Conservation (phyloP, 1,140 invertebrate species). For the Macrobrachium nipponense region DNA sequence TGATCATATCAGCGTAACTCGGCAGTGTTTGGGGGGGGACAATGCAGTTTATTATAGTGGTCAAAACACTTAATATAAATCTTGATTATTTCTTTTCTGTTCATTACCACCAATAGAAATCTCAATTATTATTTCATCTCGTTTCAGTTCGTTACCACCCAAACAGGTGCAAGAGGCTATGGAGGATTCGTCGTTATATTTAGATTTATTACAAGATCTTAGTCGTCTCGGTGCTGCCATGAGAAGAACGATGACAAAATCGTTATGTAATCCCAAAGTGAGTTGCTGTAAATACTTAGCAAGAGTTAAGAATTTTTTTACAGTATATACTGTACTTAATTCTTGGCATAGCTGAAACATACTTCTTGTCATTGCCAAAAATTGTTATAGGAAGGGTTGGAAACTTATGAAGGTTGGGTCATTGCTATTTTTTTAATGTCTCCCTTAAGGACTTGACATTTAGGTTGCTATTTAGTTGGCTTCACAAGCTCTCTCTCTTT, state of each 20-base stretch:
- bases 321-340: background rate
- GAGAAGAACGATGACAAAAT: constrained; percentile 90
- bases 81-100: background rate
- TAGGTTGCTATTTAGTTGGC: no score
- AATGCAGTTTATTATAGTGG: no score
- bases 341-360: background rate
- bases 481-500: no score
- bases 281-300: background rate
- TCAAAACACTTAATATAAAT: background rate
- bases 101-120: background rate
- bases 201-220: constrained; percentile 90
- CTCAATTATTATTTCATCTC: background rate
- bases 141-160: constrained; percentile 17
- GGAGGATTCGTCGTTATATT: constrained; percentile 81
- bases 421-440: no score
- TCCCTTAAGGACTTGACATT: no score
- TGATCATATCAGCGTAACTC: no score
- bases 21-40: no score
- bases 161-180: constrained; percentile 73
- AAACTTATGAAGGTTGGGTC: no score
- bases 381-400: no score
- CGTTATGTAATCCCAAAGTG: constrained; percentile 85
- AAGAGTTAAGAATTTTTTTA: background rate
- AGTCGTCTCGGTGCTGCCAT: constrained; percentile 96
- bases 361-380: no score